Evolutionary conservation across 2,113 vertebrate species (phyloP).

Genomic region (Notothenia coriiceps): DNA sequence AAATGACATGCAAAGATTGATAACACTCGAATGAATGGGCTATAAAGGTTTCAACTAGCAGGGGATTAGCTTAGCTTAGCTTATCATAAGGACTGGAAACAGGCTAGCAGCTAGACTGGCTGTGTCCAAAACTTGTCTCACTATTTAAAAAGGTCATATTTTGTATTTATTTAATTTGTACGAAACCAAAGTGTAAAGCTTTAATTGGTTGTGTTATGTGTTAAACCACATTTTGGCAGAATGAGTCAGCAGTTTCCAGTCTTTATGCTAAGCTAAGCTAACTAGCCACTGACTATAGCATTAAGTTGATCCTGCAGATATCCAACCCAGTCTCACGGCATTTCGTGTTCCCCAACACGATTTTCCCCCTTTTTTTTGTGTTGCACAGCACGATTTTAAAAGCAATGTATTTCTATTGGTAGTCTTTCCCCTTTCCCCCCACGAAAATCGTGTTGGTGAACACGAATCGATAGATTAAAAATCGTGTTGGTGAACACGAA

Average conservation of each 20-base stretch:
- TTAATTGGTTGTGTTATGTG: neutral
- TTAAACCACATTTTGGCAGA: neutral
- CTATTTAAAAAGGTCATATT: neutral
- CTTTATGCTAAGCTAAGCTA: slow-evolving; percentile 19
- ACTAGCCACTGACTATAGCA: neutral
- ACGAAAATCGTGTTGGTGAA: too few species aligned
- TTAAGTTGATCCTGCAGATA: neutral
- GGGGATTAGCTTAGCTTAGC: slow-evolving; percentile 1
- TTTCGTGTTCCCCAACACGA: too few species aligned
- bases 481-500: too few species aligned
- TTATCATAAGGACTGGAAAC: slow-evolving; percentile 6
- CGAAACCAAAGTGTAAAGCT: neutral
- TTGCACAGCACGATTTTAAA: too few species aligned
- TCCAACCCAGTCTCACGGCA: too few species aligned
- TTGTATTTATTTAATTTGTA: neutral
- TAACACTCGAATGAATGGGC: too few species aligned
- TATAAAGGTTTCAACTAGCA: neutral
- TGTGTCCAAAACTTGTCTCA: neutral
- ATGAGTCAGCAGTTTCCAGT: neutral
- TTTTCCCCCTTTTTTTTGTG: too few species aligned
- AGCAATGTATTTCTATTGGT: too few species aligned
- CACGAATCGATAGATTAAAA: too few species aligned
- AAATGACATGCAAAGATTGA: too few species aligned
- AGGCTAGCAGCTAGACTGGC: neutral
- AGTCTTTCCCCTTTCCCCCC: too few species aligned